Percentiles rank a stretch among this genome's conserved stretches.
phyloP scores from a whole-genome alignment of 2,797 vertebrate species.

The Pseudomugil tenellus region DNA sequence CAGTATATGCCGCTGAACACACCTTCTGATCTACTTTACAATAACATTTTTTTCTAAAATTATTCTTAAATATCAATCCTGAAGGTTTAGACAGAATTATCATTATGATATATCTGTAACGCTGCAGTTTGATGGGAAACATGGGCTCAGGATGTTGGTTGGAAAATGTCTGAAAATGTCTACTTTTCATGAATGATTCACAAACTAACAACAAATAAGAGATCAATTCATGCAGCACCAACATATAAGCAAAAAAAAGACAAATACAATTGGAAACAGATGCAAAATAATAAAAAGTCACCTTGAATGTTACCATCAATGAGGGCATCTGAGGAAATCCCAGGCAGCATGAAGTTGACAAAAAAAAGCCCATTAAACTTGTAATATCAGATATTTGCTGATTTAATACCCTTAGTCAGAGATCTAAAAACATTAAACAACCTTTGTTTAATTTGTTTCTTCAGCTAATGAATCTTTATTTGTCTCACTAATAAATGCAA shows the following conservation, averaged over 20 bases:
- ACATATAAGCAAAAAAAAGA: slow-evolving; percentile 35
- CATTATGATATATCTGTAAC: too few species aligned
- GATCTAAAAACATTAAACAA: too few species aligned
- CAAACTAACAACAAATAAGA: not conserved
- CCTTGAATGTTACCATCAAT: slow-evolving; percentile 78
- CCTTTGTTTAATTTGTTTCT: not conserved
- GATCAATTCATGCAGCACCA: slow-evolving; percentile 25
- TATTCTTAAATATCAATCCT: not conserved
- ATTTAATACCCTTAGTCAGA: slow-evolving; percentile 13
- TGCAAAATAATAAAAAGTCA: slow-evolving; percentile 60
- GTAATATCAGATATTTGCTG: slow-evolving; percentile 24
- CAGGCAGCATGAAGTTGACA: slow-evolving; percentile 69
- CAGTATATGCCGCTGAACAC: too few species aligned
- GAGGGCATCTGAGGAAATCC: slow-evolving; percentile 76
- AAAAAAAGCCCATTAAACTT: slow-evolving; percentile 59
- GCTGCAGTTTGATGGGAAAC: too few species aligned
- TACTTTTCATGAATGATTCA: not conserved
- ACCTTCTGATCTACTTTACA: too few species aligned
- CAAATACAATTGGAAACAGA: slow-evolving; percentile 16
- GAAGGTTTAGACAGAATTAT: too few species aligned
- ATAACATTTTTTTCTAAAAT: too few species aligned
- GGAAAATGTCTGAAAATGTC: not conserved
- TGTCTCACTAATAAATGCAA: not conserved
- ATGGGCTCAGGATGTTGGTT: too few species aligned
- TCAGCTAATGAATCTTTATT: not conserved